Evolutionary conservation across 2,888 invertebrate species (phyloP).

Genomic region (Notodonta ziczac): DNA sequence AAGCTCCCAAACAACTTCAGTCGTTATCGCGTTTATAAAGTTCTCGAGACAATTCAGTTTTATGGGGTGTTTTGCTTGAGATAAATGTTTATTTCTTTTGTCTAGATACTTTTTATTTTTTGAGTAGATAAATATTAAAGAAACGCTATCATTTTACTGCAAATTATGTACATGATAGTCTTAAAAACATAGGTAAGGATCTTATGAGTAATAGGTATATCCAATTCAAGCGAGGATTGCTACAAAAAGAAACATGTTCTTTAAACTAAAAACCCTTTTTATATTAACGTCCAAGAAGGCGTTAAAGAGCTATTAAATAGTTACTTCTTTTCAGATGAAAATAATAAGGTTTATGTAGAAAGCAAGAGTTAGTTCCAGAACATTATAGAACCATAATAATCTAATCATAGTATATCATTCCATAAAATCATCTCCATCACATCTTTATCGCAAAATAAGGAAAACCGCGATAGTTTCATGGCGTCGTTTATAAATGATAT

Average conservation of each 20-base stretch:
- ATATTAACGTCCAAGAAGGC: no score
- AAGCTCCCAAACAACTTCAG: conserved; percentile 79
- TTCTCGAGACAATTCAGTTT: conserved; percentile 81
- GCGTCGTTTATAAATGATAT: conserved; percentile 22
- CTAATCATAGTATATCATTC: not conserved
- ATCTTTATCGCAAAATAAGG: conserved; percentile 6
- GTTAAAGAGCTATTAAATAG: no score
- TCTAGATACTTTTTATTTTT: conserved; percentile 65
- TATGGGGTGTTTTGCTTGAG: conserved; percentile 83
- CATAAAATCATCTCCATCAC: conserved; percentile 4
- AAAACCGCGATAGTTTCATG: conserved; percentile 5
- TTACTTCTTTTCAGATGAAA: no score
- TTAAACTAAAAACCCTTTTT: no score
- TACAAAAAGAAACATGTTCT: no score
- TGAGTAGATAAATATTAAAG: conserved; percentile 43
- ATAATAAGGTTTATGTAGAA: no score
- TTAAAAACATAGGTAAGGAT: no score
- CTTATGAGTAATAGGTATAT: no score
- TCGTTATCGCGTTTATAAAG: conserved; percentile 84
- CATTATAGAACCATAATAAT: not conserved
- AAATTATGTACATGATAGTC: no score
- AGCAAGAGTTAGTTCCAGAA: no score
- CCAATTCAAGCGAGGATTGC: no score
- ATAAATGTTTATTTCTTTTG: conserved; percentile 80
- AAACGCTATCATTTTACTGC: conserved; percentile 3